Base-by-base conservation (phyloP, 53 echinoderm and acorn worm genomes). In the Pentamera pediparva region DNA sequence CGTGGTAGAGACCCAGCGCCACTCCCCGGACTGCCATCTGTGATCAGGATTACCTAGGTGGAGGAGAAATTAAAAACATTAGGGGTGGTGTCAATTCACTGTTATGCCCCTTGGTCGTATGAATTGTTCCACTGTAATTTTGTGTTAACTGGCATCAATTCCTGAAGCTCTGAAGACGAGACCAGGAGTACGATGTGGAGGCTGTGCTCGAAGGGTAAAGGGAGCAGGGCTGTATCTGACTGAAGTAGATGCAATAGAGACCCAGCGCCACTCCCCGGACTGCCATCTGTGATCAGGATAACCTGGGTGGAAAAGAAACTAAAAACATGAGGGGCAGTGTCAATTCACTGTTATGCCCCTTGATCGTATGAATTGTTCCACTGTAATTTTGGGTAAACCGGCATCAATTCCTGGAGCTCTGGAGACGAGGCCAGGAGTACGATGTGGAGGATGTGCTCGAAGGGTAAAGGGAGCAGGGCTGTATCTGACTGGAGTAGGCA, bases 11-110 rank as follows among this genome's bases (percentile, higher is more conserved):
- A 95, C 3, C 96, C 96, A 39, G 82, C 80, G 18, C 96, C 91
- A 12, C 85, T 67, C 8, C 96, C 96, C 15, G 87, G 85, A 41
- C 76, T 95, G 24, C 96, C 96, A 78, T 95, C 96, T 25, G 96
- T 88, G 38, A 95, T 75, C 48, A 95, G 62, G 4, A 95, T 35
- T 3, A 95, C 79, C 96, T 95, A 78, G 27, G 30, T 12, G 48
- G 51, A 0, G 17, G 0, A 24, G 24, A 54, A 35, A n/a, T 22
- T 43, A 19, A 62, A 63, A 59, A 51, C 39, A 12, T n/a, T n/a
- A n/a, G n/a, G n/a, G n/a, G n/a, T n/a, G n/a, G n/a, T n/a, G n/a
- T n/a, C n/a, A n/a, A n/a, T n/a, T n/a, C n/a, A n/a, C n/a, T n/a
- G n/a, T n/a, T n/a, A n/a, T n/a, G n/a, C n/a, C n/a, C n/a, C n/a